Percentiles rank a stretch among this genome's conserved stretches.
Evolutionary conservation across 2,888 invertebrate genomes (phyloP).

Genomic region (Disparrhopalites patrizii): DNA sequence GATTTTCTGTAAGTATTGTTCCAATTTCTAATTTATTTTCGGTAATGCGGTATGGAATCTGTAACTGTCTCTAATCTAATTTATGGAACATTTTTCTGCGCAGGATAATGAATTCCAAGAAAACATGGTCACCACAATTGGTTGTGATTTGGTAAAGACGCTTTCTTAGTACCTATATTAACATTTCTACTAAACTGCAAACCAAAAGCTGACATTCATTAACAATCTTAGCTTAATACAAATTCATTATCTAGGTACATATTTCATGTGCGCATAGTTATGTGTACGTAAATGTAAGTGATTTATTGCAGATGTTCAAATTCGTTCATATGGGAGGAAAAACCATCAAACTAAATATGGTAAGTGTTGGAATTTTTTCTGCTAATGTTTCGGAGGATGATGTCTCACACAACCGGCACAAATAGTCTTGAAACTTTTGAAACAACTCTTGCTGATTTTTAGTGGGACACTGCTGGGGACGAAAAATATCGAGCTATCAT

Average conservation of each 20-base stretch:
- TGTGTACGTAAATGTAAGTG: no score
- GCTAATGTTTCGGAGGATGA: no score
- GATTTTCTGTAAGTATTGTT: slow-evolving; percentile 26
- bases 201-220: no score
- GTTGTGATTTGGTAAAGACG: slow-evolving; percentile 32
- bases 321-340: slow-evolving; percentile 43
- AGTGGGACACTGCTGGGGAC: slow-evolving; percentile 47
- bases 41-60: not conserved
- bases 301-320: slow-evolving; percentile 37
- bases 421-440: no score
- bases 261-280: no score
- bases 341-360: slow-evolving; percentile 40
- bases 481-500: slow-evolving; percentile 44
- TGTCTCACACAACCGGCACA: no score
- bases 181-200: no score
- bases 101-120: slow-evolving; percentile 27
- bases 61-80: no score
- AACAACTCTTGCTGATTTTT: not conserved
- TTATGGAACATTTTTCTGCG: not conserved
- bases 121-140: slow-evolving; percentile 26
- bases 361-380: no score
- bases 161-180: no score
- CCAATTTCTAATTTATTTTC: not conserved
- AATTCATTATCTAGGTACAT: no score
- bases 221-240: no score